Evolutionary conservation across 2,888 invertebrate species (phyloP).

Genomic region (Erebia epiphron): DNA sequence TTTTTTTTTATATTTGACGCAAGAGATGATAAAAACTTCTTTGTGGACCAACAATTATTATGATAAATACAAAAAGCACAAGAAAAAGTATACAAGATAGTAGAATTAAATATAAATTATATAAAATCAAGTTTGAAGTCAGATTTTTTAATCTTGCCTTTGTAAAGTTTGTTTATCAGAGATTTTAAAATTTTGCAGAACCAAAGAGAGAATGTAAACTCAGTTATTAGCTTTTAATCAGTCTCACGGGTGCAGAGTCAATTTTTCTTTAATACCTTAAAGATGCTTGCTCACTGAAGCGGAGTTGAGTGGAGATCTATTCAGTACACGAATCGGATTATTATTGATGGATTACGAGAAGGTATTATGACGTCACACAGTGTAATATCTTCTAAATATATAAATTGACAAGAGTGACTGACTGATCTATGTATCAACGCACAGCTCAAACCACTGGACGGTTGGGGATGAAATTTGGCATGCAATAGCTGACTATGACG

Average conservation of each 20-base stretch:
- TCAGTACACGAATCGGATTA: too few relatives aligned
- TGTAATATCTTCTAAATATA: too few relatives aligned
- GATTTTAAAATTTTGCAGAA: background rate
- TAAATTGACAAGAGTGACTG: too few relatives aligned
- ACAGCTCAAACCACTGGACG: too few relatives aligned
- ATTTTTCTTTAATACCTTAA: background rate
- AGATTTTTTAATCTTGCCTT: background rate
- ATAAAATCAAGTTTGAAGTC: conserved; percentile 14
- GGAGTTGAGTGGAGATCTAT: background rate
- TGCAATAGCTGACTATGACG: too few relatives aligned
- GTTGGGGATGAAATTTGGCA: too few relatives aligned
- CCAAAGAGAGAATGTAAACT: conserved; percentile 1
- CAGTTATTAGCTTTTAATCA: background rate
- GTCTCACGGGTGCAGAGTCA: conserved; percentile 3
- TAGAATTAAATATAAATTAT: conserved; percentile 7
- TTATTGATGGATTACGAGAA: too few relatives aligned
- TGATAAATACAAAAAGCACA: conserved; percentile 7
- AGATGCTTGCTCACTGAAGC: too few relatives aligned
- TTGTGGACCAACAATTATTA: background rate
- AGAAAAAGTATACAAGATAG: background rate
- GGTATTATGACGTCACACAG: too few relatives aligned
- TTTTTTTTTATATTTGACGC: too few relatives aligned
- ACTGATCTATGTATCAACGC: too few relatives aligned
- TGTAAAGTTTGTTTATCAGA: conserved; percentile 9
- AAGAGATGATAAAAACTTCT: conserved; percentile 20